Evolutionary conservation across 2,888 invertebrate species (phyloP).

Genomic region (Drosophila testacea): DNA sequence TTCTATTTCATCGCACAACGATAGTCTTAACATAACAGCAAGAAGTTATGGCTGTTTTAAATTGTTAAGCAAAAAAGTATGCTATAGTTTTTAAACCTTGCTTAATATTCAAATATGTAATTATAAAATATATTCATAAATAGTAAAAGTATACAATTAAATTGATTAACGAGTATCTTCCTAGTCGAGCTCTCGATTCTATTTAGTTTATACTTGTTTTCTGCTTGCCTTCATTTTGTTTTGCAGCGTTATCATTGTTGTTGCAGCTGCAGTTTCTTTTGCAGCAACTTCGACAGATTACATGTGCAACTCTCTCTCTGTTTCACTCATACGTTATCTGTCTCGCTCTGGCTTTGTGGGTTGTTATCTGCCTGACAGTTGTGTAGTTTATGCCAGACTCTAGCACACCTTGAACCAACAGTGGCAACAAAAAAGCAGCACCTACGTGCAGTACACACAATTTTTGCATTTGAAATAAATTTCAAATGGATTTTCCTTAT

Average conservation of each 20-base stretch:
- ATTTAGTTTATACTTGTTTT: slow-evolving; percentile 37
- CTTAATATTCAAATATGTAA: too few species aligned
- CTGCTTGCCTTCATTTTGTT: slow-evolving; percentile 50
- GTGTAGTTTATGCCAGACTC: slow-evolving; percentile 61
- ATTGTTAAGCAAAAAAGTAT: too few species aligned
- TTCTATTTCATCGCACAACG: too few species aligned
- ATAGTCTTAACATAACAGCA: too few species aligned
- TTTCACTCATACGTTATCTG: not conserved
- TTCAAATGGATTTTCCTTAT: slow-evolving; percentile 65
- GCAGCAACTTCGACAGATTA: slow-evolving; percentile 56
- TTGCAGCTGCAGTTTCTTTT: slow-evolving; percentile 57
- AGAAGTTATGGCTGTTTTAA: too few species aligned
- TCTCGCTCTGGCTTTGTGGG: slow-evolving; percentile 17
- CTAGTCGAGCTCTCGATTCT: too few species aligned
- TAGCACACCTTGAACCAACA: slow-evolving; percentile 53
- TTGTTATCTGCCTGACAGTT: slow-evolving; percentile 56
- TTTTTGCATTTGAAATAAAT: slow-evolving; percentile 72
- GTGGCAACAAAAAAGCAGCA: slow-evolving; percentile 7
- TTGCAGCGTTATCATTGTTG: slow-evolving; percentile 71
- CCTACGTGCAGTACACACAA: slow-evolving; percentile 37
- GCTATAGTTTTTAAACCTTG: too few species aligned
- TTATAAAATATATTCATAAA: too few species aligned
- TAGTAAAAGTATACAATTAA: too few species aligned
- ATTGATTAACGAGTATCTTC: too few species aligned
- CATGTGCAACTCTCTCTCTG: slow-evolving; percentile 19